Evolutionary conservation across 2,797 vertebrate genomes (phyloP).

Genomic region (Pyrrhura leucotis): DNA sequence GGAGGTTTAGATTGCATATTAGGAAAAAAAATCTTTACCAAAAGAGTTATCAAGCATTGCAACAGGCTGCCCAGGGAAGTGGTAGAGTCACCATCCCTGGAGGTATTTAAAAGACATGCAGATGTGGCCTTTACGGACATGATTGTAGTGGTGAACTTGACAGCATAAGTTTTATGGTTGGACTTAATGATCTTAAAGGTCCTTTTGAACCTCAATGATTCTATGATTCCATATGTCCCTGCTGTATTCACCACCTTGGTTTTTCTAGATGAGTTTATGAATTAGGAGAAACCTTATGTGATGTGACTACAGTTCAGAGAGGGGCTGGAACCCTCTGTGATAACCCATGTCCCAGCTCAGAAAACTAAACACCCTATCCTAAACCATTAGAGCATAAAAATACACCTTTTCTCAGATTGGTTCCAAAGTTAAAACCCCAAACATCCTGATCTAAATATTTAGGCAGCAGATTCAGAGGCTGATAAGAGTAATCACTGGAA

Average conservation of each 20-base stretch:
- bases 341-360: not conserved
- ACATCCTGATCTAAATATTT: not conserved
- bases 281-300: not conserved
- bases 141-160: not conserved
- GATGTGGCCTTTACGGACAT: not conserved
- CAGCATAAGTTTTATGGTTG: not conserved
- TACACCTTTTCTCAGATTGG: not conserved
- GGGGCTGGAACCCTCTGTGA: not conserved
- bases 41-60: not conserved
- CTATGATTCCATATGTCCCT: not conserved
- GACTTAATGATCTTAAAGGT: not conserved
- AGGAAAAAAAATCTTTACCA: not conserved
- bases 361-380: not conserved
- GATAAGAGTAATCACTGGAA: not conserved
- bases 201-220: not conserved
- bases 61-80: not conserved
- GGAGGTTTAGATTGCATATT: not conserved
- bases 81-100: not conserved
- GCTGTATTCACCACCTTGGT: not conserved
- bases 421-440: not conserved
- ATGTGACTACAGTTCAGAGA: not conserved
- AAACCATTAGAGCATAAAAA: not conserved
- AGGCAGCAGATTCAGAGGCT: not conserved
- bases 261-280: not conserved
- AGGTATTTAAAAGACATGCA: not conserved